Evolutionary conservation across 2,113 vertebrate genomes (phyloP).

Genomic region (Rhinolophus ferrumequinum): DNA sequence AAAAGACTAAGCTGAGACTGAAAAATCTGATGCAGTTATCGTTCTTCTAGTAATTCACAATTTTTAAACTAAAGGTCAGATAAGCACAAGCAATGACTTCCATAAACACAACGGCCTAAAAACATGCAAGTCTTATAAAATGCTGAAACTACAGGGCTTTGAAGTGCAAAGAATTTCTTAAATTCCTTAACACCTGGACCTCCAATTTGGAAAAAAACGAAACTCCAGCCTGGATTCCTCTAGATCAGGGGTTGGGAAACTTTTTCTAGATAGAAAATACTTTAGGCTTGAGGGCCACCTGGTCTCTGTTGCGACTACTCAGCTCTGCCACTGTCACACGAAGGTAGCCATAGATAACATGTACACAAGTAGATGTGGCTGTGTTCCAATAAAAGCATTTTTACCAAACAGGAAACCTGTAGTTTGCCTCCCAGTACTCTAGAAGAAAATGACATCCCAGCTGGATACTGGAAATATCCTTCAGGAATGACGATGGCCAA

Average conservation of each 20-base stretch:
- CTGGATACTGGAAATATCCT: background rate
- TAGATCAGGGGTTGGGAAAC: background rate
- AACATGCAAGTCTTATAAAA: background rate
- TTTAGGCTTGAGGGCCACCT: background rate
- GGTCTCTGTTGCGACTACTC: background rate
- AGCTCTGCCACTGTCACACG: background rate
- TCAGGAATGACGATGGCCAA: background rate
- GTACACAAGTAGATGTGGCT: background rate
- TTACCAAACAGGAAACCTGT: background rate
- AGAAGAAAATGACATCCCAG: background rate
- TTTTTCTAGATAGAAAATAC: background rate
- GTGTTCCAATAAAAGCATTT: background rate
- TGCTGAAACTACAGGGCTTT: background rate
- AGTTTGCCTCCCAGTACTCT: background rate
- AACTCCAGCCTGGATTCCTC: constrained; percentile 8
- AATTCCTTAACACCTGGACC: background rate
- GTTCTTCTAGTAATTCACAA: background rate
- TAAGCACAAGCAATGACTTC: background rate
- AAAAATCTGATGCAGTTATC: background rate
- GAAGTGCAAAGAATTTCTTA: constrained; percentile 8
- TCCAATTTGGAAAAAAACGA: background rate
- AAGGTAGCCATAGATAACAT: background rate
- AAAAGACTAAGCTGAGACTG: background rate
- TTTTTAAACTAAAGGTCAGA: constrained; percentile 13
- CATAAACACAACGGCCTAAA: background rate